A percentile compares a stretch with the other conserved stretches of the same genome.
Conservation (phyloP, 2,797 vertebrate species). For the Sebastes minor region DNA sequence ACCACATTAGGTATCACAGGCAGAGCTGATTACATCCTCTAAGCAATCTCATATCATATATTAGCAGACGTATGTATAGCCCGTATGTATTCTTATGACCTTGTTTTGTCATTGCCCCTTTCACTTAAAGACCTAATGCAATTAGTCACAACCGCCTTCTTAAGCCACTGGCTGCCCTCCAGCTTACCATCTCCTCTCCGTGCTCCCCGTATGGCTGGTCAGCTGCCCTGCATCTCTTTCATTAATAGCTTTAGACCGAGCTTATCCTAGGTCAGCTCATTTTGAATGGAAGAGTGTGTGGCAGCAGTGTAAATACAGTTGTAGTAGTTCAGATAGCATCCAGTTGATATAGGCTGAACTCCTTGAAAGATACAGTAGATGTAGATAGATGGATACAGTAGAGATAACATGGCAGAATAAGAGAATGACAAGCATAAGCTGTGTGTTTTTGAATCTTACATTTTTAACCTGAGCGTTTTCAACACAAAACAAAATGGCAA, state of each 20-base stretch:
- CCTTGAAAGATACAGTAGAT: neutral
- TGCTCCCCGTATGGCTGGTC: conserved; percentile 15
- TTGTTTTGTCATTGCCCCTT: conserved; percentile 50
- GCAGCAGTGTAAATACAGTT: neutral
- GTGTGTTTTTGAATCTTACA: neutral
- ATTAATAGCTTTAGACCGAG: conserved; percentile 15
- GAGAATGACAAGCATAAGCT: neutral
- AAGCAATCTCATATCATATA: neutral
- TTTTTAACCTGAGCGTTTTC: neutral
- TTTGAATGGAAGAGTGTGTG: conserved; percentile 1
- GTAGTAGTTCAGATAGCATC: neutral
- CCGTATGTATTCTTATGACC: conserved; percentile 9
- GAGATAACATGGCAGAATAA: neutral
- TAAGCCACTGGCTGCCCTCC: conserved; percentile 34
- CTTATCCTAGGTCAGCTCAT: neutral
- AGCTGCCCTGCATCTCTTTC: conserved; percentile 24
- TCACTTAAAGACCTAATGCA: conserved; percentile 59
- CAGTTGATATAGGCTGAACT: neutral
- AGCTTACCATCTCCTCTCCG: conserved; percentile 30
- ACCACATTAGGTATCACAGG: neutral
- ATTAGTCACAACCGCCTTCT: conserved; percentile 35
- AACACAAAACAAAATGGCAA: neutral
- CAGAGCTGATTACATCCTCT: neutral
- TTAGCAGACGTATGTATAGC: no score
- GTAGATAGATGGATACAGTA: neutral